phyloP scores from a whole-genome alignment of 2,888 invertebrate species.

The Dromius quadrimaculatus region DNA sequence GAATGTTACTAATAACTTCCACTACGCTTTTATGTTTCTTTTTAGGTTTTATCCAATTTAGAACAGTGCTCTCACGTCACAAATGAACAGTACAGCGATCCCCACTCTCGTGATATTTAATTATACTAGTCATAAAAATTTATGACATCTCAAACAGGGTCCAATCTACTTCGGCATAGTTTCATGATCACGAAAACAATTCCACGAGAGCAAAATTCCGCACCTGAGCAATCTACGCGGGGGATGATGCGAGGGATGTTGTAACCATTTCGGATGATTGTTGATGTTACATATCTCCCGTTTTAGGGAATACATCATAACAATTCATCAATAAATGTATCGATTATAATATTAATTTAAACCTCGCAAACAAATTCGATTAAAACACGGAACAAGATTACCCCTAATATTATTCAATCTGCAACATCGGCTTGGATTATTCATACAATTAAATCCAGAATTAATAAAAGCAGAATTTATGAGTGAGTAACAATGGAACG shows the following conservation, averaged over 20 bases:
- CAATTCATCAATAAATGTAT: constrained; percentile 32
- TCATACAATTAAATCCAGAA: constrained; percentile 35
- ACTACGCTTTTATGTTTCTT: too few species aligned
- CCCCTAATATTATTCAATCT: constrained; percentile 29
- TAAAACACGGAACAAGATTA: constrained; percentile 25
- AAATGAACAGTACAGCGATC: too few species aligned
- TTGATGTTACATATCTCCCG: constrained; percentile 45
- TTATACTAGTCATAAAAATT: constrained; percentile 23
- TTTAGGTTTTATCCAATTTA: too few species aligned
- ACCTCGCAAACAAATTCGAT: constrained; percentile 29
- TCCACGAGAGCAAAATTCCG: constrained; percentile 14
- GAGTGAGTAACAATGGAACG: constrained; percentile 30
- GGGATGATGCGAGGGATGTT: background rate
- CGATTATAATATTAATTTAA: constrained; percentile 31
- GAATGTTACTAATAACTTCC: too few species aligned
- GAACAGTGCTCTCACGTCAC: too few species aligned
- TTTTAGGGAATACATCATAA: too few species aligned
- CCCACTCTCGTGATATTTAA: constrained; percentile 1
- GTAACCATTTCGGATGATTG: constrained; percentile 39
- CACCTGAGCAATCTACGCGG: constrained; percentile 13
- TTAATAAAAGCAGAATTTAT: constrained; percentile 30
- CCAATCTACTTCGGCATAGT: background rate
- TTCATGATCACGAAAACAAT: constrained; percentile 13
- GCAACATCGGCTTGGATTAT: constrained; percentile 22
- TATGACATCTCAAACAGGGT: constrained; percentile 9